phyloP scores from a whole-genome alignment of 2,888 invertebrate genomes.

The Pimpla rufipes region DNA sequence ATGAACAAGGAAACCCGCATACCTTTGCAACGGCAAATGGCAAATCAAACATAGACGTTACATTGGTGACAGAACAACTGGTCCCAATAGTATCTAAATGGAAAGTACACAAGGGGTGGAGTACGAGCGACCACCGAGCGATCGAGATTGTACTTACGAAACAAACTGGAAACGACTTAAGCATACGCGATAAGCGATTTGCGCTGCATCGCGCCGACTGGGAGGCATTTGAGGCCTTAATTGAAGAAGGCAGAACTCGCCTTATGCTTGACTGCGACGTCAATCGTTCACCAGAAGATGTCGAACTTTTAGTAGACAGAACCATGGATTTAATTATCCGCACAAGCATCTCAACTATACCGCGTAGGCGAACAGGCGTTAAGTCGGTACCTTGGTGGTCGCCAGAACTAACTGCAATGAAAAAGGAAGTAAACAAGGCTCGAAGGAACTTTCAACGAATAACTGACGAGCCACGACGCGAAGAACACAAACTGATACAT shows the following conservation, averaged over 20 bases:
- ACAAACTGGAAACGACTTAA: too few species aligned
- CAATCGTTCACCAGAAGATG: background rate
- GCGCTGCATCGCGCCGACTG: background rate
- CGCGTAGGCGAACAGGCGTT: background rate
- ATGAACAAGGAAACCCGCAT: slow-evolving; percentile 21
- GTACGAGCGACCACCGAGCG: slow-evolving; percentile 2
- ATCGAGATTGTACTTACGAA: background rate
- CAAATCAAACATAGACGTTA: background rate
- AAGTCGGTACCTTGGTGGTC: slow-evolving; percentile 2
- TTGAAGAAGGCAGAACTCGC: background rate
- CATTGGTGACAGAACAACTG: background rate
- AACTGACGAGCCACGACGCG: background rate
- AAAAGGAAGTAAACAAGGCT: background rate
- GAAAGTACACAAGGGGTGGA: background rate
- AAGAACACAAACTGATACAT: background rate
- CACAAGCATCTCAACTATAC: background rate
- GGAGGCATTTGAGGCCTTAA: background rate
- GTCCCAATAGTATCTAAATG: background rate
- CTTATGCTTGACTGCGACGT: background rate
- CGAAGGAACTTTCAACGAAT: background rate
- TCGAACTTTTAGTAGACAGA: background rate
- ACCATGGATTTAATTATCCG: background rate
- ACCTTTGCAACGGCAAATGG: slow-evolving; percentile 40
- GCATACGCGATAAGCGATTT: background rate
- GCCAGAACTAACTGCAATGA: background rate